Percentiles rank a stretch among this genome's conserved stretches.
Evolutionary conservation across 2,888 invertebrate genomes (phyloP).

Genomic region (Cheilosia vulpina): DNA sequence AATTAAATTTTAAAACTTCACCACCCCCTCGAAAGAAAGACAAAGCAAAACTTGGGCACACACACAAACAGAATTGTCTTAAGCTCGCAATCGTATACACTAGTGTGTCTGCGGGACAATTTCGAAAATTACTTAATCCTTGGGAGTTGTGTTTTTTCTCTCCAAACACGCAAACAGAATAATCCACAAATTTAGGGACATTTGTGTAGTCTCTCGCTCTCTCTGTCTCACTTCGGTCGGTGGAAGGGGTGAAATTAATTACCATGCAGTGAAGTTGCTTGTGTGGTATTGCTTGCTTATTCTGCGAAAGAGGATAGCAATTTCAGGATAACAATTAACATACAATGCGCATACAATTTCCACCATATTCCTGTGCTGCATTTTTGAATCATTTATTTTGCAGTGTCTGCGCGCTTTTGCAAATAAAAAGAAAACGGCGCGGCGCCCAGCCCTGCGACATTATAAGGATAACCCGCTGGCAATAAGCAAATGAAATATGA

Average conservation of each 20-base stretch:
- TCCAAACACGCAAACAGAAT: not conserved
- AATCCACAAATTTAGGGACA: constrained; percentile 2
- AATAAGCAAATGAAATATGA: constrained; percentile 65
- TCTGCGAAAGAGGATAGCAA: constrained; percentile 64
- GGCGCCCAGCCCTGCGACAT: constrained; percentile 42
- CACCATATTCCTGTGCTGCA: constrained; percentile 48
- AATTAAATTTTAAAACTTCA: constrained; percentile 69
- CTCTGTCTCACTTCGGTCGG: constrained; percentile 25
- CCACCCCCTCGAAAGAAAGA: not conserved
- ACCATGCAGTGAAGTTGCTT: constrained; percentile 54
- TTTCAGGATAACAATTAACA: constrained; percentile 72
- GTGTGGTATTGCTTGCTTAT: constrained; percentile 19
- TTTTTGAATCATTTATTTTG: constrained; percentile 72
- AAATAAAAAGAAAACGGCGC: constrained; percentile 18
- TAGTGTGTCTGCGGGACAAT: constrained; percentile 65
- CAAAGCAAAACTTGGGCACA: constrained; percentile 10
- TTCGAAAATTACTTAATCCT: constrained; percentile 71
- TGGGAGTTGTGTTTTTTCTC: constrained; percentile 15
- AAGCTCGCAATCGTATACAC: constrained; percentile 19
- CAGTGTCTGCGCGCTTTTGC: constrained; percentile 49
- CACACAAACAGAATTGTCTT: constrained; percentile 7
- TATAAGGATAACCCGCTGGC: constrained; percentile 41
- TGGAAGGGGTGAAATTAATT: constrained; percentile 46
- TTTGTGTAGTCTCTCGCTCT: constrained; percentile 23
- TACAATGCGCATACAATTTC: constrained; percentile 71